Conservation (phyloP, 2,113 vertebrate species). For the Morone chrysops region DNA sequence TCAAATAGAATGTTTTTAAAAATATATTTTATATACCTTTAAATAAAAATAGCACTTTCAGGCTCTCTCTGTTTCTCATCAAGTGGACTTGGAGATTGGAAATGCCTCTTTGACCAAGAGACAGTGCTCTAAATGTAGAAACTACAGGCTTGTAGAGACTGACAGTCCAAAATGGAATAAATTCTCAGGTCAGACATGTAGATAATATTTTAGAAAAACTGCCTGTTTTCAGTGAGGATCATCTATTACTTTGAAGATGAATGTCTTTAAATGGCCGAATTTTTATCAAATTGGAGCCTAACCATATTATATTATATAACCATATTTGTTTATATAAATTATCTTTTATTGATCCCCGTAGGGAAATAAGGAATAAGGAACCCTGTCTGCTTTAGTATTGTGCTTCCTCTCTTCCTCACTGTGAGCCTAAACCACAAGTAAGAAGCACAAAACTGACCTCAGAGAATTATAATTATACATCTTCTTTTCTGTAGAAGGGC, state of each 20-base stretch:
- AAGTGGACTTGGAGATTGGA: not conserved
- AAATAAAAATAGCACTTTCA: not conserved
- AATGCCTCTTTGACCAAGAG: not conserved
- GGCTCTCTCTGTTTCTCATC: not conserved
- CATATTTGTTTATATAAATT: slow-evolving; percentile 20
- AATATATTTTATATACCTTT: not conserved
- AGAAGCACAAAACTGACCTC: slow-evolving; percentile 32
- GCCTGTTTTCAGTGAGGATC: not conserved
- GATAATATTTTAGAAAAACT: not conserved
- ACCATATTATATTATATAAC: too few relatives aligned
- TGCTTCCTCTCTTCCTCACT: slow-evolving; percentile 23
- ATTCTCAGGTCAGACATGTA: not conserved
- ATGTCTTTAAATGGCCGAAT: not conserved
- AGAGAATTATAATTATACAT: slow-evolving; percentile 36
- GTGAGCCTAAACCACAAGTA: slow-evolving; percentile 23
- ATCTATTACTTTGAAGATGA: not conserved
- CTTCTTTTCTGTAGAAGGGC: slow-evolving; percentile 6
- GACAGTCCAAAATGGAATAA: not conserved
- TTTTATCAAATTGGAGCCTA: not conserved
- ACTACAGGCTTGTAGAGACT: not conserved
- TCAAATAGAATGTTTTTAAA: not conserved
- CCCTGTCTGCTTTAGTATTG: slow-evolving; percentile 28
- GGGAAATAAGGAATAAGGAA: not conserved
- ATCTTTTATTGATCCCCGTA: too few relatives aligned
- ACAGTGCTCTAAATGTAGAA: not conserved